Conservation (phyloP, 2,113 vertebrate genomes). For the Misgurnus mizolepis region DNA sequence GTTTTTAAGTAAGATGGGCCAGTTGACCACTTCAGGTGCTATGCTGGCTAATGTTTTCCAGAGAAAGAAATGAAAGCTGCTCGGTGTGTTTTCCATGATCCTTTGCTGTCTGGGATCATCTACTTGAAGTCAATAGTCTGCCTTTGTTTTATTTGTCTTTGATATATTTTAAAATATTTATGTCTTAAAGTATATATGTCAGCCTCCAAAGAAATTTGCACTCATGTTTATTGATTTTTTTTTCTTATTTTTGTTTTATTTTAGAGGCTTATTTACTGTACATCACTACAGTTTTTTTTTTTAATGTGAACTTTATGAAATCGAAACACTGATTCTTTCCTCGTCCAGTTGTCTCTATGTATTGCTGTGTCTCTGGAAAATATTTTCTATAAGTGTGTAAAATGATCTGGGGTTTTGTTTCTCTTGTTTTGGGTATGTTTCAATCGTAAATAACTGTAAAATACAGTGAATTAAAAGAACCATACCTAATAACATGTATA, state of each 20-base stretch:
- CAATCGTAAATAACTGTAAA: conserved; percentile 88
- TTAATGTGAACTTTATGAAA: conserved; percentile 76
- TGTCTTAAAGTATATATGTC: conserved; percentile 86
- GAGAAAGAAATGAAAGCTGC: conserved; percentile 85
- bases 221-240: conserved; percentile 74
- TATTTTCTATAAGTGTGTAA: conserved; percentile 80
- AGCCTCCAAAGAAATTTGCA: conserved; percentile 99
- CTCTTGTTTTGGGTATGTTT: conserved; percentile 76
- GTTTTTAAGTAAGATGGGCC: conserved; percentile 99
- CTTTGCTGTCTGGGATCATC: conserved; percentile 76
- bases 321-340: conserved; percentile 75
- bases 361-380: conserved; percentile 85
- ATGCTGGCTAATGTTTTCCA: conserved; percentile 99
- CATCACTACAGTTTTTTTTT: conserved; percentile 51
- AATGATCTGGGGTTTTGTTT: conserved; percentile 46
- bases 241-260: conserved; percentile 77
- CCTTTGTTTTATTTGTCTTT: conserved; percentile 79
- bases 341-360: conserved; percentile 80
- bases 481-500: conserved; percentile 94
- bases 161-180: conserved; percentile 76
- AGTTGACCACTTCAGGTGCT: conserved; percentile 96
- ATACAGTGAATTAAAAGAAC: conserved; percentile 86
- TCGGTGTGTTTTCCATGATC: conserved; percentile 66
- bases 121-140: conserved; percentile 96
- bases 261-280: conserved; percentile 58